A percentile compares a stretch with the other conserved stretches of the same genome.
Conservation (phyloP, 2,888 invertebrate genomes). For the Amblyjoppa proteus region DNA sequence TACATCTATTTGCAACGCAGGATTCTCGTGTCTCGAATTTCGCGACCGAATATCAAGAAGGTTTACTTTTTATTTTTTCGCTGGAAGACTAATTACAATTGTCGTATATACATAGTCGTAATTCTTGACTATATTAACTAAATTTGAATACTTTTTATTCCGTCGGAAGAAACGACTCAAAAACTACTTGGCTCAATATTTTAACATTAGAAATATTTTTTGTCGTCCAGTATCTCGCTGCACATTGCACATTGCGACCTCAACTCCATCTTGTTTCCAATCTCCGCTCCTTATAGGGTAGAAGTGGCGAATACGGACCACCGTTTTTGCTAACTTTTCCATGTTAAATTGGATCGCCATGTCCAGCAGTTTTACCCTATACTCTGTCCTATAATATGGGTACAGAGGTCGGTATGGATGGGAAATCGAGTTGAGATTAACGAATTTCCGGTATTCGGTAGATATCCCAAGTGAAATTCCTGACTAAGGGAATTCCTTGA, state of each 20-base stretch:
- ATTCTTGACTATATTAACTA: neutral
- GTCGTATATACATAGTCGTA: neutral
- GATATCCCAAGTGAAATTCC: constrained; percentile 68
- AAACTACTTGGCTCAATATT: neutral
- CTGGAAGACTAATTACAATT: constrained; percentile 42
- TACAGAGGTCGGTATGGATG: constrained; percentile 16
- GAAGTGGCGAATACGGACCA: no score
- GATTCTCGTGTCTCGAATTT: constrained; percentile 25
- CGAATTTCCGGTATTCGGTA: constrained; percentile 63
- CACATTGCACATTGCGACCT: neutral
- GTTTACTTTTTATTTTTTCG: constrained; percentile 50
- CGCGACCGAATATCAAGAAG: constrained; percentile 56
- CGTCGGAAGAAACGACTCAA: neutral
- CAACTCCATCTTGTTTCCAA: neutral
- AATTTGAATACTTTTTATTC: neutral
- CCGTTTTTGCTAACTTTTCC: neutral
- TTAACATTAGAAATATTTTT: neutral
- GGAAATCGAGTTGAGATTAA: constrained; percentile 67
- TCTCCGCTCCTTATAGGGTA: neutral
- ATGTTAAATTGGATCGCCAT: neutral
- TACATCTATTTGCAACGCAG: constrained; percentile 61
- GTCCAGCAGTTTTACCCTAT: neutral
- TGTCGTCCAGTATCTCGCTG: neutral
- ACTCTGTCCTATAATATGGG: neutral
- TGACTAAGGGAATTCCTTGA: constrained; percentile 69